Base-by-base conservation (phyloP, 2,888 invertebrate genomes). In the Pachydiplax longipennis region DNA sequence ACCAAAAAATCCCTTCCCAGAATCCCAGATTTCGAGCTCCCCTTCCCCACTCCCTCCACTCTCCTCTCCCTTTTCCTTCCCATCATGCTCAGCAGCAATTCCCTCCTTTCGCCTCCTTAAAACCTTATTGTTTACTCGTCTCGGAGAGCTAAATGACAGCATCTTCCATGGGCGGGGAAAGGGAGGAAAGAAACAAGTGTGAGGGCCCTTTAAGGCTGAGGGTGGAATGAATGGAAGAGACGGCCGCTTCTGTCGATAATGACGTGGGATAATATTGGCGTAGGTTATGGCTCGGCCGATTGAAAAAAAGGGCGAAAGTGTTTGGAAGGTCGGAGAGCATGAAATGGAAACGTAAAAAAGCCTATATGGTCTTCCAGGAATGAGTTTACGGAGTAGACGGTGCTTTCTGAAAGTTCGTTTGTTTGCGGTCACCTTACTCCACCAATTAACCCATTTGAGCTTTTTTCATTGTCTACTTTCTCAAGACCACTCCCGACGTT, bases 121-220 rank as follows among this genome's bases (percentile, higher is more conserved):
- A 83, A 83, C 83, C 53, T 53, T 53, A 83, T 83, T 83, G 83
- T 83, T 83, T 83, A 58, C 58, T n/a, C 83, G 31, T 83, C 83
- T 53, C 58, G 53, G 35, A 35, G 83, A 58, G 35, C 53, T 53
- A 58, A 83, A 83, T 83, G 83, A 83, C 83, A 83, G 83, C 53
- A 48, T 81, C 81, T n/a, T 81, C 81, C 80, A 58, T 2, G 61
- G 61, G 15, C 5, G 61, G 10, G n/a, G 15, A 15, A n/a, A 61
- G 61, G 61, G 61, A n/a, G 65, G 31, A 13, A 10, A 31, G 73
- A 25, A 73, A 31, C 25, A 25, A 73, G 73, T 2, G 73, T 65
- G 73, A 25, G 73, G 73, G 22, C 73, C 25, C 73, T 73, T 73
- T 22, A 73, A 73, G 73, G n/a, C n/a, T 61, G n/a, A 61, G 61